Base-by-base conservation (phyloP, 1,140 invertebrate genomes). In the Mizuhopecten yessoensis region DNA sequence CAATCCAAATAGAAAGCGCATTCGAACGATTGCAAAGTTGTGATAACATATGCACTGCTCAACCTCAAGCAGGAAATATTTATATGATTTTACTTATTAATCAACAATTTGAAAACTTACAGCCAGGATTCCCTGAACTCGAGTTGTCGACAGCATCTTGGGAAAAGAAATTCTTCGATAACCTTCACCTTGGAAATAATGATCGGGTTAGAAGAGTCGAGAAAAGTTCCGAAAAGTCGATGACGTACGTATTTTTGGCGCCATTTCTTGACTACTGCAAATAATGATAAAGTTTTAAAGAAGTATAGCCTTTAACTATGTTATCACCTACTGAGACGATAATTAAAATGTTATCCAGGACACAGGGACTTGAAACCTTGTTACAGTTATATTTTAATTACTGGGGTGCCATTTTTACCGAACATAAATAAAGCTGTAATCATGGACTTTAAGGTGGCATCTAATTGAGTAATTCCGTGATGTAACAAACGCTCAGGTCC, bases 171-270 rank as follows among this genome's bases (percentile, higher is more conserved):
- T 23, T 75, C 57, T 75, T 75, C 23, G n/a, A 17, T 75, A 75
- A 75, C 57, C 57, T 75, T 75, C 57, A 75, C 57, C 57, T 75
- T 75, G 57, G n/a, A 75, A 75, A 75, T 75, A 29, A 75, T 75
- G 29, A n/a, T n/a, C n/a, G n/a, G n/a, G n/a, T n/a, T n/a, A n/a
- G n/a, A n/a, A n/a, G n/a, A 75, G 29, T 17, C 23, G 5, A 29
- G 57, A 75, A 29, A n/a, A 75, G 23, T 75, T 75, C 57, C 57
- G 57, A 75, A 75, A 75, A 75, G 57, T 75, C 29, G 23, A 29
- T 75, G 15, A 75, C 57, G 57, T 75, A 75, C 57, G 57, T 75
- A 75, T 75, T 9, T 75, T 75, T 75, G 57, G 57, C 57, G 57
- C 57, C 57, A 75, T 75, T 75, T 75, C 29, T 29, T 11, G n/a